Conservation (phyloP, 92 coral and sea anemone species). For the Pocillopora grandis region DNA sequence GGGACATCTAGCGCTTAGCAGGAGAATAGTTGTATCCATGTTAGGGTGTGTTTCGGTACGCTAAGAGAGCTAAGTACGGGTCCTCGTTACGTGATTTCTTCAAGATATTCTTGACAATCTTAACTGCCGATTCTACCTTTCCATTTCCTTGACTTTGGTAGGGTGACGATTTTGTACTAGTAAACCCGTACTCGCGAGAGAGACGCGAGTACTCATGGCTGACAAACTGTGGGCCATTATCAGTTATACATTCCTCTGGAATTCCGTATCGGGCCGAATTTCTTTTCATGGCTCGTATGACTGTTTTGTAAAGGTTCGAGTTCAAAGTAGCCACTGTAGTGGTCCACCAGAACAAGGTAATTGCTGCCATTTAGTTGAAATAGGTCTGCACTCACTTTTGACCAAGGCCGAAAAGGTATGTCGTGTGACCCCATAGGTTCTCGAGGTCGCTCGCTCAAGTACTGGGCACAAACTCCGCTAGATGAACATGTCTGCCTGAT, state of each 20-base stretch:
- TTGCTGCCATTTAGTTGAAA: conserved; percentile 43
- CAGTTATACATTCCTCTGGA: conserved; percentile 56
- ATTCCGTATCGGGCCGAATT: conserved; percentile 23
- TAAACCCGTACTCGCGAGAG: conserved; percentile 27
- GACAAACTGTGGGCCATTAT: conserved; percentile 52
- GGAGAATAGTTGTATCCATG: conserved; percentile 35
- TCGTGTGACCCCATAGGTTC: conserved; percentile 44
- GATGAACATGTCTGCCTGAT: conserved; percentile 25
- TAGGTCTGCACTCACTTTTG: conserved; percentile 22
- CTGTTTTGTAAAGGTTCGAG: conserved; percentile 42
- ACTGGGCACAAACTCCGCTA: conserved; percentile 45
- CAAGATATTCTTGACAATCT: conserved; percentile 34
- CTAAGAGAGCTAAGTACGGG: conserved; percentile 39
- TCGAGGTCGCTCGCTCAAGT: conserved; percentile 37
- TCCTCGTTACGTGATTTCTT: conserved; percentile 48
- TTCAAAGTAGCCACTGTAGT: conserved; percentile 53
- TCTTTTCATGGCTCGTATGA: conserved; percentile 51
- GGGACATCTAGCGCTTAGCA: conserved; percentile 41
- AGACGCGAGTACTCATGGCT: conserved; percentile 30
- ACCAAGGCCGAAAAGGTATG: conserved; percentile 31
- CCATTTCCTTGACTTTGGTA: conserved; percentile 38
- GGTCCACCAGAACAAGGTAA: conserved; percentile 55
- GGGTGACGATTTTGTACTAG: conserved; percentile 28
- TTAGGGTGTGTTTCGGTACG: conserved; percentile 32
- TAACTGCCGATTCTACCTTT: conserved; percentile 30